These are phyloP conservation scores for Dysmachus trigonus DNA, from an alignment of 2,888 invertebrate genomes.

Conservation along the genomic window DNA sequence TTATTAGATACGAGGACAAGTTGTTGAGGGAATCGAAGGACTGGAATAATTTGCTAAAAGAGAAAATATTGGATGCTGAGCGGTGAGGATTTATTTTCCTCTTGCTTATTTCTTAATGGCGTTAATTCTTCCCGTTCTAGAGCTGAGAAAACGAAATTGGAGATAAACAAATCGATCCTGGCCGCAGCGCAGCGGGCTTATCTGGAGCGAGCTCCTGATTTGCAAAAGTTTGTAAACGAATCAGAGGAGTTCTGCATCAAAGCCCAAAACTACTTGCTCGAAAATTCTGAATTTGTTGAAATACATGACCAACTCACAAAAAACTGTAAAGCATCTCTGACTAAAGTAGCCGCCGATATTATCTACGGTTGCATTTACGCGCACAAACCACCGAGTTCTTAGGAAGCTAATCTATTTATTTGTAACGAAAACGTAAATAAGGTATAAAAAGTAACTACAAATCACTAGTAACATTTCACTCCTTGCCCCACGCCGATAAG, in stretches of 20 bases:
- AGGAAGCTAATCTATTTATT: slow-evolving; percentile 44
- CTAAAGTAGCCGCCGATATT: slow-evolving; percentile 44
- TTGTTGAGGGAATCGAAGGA: slow-evolving; percentile 53
- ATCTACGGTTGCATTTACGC: slow-evolving; percentile 48
- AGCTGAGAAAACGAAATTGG: not conserved
- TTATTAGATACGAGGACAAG: slow-evolving; percentile 52
- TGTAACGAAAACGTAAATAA: slow-evolving; percentile 6
- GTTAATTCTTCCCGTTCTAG: not conserved
- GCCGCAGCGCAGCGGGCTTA: slow-evolving; percentile 55
- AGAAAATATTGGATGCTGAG: slow-evolving; percentile 42
- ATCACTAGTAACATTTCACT: slow-evolving; percentile 51
- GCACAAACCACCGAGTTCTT: not conserved
- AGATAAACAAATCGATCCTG: slow-evolving; percentile 46
- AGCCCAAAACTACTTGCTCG: slow-evolving; percentile 53
- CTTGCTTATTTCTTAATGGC: not conserved
- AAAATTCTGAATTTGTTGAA: slow-evolving; percentile 53
- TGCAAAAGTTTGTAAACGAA: slow-evolving; percentile 55
- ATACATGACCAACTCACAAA: slow-evolving; percentile 52
- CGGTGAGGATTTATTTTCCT: slow-evolving; percentile 40
- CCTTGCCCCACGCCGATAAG: slow-evolving; percentile 67
- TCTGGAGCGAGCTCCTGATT: slow-evolving; percentile 53
- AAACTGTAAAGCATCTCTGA: slow-evolving; percentile 48
- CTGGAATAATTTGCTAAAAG: slow-evolving; percentile 52
- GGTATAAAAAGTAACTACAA: not conserved
- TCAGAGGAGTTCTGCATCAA: slow-evolving; percentile 54